A percentile compares a stretch with the other conserved stretches of the same genome.
Evolutionary conservation across 1,140 invertebrate genomes (phyloP).

Genomic region (Copidosoma floridanum): DNA sequence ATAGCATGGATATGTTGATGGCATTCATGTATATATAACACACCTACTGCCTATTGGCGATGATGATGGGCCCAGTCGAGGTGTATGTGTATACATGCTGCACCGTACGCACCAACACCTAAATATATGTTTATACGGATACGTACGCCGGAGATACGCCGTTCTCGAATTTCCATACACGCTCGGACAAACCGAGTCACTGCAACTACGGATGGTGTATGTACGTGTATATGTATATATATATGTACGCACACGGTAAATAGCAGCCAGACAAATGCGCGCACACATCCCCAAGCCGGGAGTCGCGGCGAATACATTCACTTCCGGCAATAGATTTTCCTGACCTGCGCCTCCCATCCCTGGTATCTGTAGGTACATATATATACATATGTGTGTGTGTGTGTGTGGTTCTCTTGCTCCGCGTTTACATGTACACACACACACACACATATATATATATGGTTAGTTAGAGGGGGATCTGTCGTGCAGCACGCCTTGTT

Average conservation of each 20-base stretch:
- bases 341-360: conserved; percentile 27
- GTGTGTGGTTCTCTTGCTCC: no score
- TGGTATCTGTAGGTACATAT: conserved; percentile 36
- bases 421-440: no score
- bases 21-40: no score
- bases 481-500: conserved; percentile 32
- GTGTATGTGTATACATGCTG: background rate
- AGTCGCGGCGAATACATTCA: conserved; percentile 49
- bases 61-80: no score
- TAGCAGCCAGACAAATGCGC: conserved; percentile 36
- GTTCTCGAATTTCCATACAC: conserved; percentile 52
- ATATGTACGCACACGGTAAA: no score
- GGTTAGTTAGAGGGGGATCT: conserved; percentile 48
- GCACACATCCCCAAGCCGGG: conserved; percentile 28
- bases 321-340: conserved; percentile 57
- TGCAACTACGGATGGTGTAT: no score
- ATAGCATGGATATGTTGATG: no score
- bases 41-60: no score
- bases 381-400: no score
- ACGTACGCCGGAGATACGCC: conserved; percentile 31
- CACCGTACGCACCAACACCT: background rate
- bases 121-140: background rate
- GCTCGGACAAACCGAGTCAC: conserved; percentile 36
- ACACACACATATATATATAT: no score
- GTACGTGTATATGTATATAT: no score